phyloP scores from a whole-genome alignment of 2,113 vertebrate genomes.

The Turnix velox region DNA sequence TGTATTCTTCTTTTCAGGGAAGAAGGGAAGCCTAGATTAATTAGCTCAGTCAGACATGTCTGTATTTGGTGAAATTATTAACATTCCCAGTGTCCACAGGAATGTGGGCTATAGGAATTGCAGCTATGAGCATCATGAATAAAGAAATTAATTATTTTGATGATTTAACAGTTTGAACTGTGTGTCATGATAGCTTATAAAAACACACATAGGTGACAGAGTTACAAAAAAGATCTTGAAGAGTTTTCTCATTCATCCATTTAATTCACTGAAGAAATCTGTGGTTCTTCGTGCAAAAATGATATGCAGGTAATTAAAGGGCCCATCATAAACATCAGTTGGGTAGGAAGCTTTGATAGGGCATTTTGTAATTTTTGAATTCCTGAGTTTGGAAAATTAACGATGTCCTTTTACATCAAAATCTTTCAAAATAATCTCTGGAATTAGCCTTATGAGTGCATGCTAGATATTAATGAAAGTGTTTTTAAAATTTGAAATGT shows the following conservation, averaged over 20 bases:
- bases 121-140: not conserved
- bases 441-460: not conserved
- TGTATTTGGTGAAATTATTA: not conserved
- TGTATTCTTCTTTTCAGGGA: not conserved
- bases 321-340: not conserved
- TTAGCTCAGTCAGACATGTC: not conserved
- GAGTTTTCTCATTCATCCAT: not conserved
- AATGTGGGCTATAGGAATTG: not conserved
- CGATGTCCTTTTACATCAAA: not conserved
- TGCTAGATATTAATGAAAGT: rapidly evolving
- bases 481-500: not conserved
- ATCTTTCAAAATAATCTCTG: not conserved
- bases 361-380: not conserved
- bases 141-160: not conserved
- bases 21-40: not conserved
- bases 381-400: not conserved
- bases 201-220: not conserved
- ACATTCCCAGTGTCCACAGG: not conserved
- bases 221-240: not conserved
- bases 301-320: not conserved
- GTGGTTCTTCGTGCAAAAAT: not conserved
- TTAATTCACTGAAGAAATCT: not conserved
- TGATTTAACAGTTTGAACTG: not conserved
- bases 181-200: not conserved
- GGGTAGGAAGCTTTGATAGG: not conserved